Percentiles rank a stretch among this genome's conserved stretches.
These are phyloP conservation scores for Darevskia mixta DNA, from an alignment of 2,797 vertebrate genomes.

Conservation along the genomic window DNA sequence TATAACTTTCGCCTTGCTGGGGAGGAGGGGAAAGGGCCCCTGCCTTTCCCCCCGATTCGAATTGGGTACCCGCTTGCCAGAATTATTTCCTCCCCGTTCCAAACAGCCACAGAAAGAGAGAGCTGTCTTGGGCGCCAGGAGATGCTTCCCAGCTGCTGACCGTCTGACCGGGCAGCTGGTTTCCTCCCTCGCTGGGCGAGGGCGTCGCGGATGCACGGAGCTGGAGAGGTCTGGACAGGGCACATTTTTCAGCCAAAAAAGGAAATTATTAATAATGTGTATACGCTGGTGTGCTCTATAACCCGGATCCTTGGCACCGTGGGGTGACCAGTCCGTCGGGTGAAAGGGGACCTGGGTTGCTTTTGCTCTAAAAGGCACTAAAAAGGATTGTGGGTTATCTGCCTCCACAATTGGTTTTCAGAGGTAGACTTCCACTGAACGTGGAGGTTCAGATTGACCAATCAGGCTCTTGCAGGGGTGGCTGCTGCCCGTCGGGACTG, in stretches of 20 bases:
- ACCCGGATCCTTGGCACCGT: not conserved
- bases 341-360: no score
- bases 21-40: not conserved
- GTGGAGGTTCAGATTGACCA: no score
- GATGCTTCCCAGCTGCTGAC: slow-evolving; percentile 9
- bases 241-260: slow-evolving; percentile 37
- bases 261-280: not conserved
- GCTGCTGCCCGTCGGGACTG: not conserved
- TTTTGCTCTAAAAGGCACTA: not conserved
- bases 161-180: not conserved
- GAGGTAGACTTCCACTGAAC: no score
- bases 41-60: not conserved
- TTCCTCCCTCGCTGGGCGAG: not conserved
- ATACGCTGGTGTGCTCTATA: not conserved
- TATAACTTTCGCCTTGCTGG: not conserved
- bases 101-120: no score
- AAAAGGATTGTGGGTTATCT: not conserved
- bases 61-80: not conserved
- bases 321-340: no score
- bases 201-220: not conserved
- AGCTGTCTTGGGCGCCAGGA: not conserved
- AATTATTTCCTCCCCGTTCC: not conserved
- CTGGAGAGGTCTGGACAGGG: not conserved
- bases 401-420: no score
- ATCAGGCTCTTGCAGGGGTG: not conserved